Base-by-base conservation (phyloP, 2,113 vertebrate genomes). In the Catagonus wagneri region DNA sequence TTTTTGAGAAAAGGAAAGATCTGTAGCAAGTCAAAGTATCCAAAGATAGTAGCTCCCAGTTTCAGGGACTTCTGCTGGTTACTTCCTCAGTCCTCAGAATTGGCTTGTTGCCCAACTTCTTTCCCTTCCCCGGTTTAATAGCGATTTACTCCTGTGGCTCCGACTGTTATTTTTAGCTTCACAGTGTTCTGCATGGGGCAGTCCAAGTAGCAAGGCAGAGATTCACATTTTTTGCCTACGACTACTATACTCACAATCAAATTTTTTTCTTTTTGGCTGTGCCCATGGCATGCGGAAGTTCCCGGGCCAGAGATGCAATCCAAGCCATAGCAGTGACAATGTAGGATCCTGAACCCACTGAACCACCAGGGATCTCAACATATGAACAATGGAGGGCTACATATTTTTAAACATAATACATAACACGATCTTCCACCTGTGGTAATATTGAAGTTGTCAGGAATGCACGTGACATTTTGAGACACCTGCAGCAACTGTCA, bases 101-200 rank as follows among this genome's bases (percentile, higher is more conserved):
- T 44, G 20, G 16, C 52, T 32, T 10, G 2, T 25, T 79, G 10
- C 32, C 13, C 50, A 58, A 3, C 7, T 65, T 90, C 52, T 79
- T 54, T 39, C 68, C 27, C 14, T 36, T 36, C 36, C 25, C 22
- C 8, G 14, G 4, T 36, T 63, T 44, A 60, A 65, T 19, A 69
- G 34, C 3, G 17, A 25, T 79, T 76, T 65, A 23, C n/a, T 69
- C 50, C 32, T 27, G 3, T 86, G 69, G 12, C 76, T 90, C 32
- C 17, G 60, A 80, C 23, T 22, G 32, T 36, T 66, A 14, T 79
- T 87, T 87, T 54, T 44, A 63, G 68, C 29, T 44, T 66, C 36
- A n/a, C 39, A 1, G 1, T 29, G 14, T 22, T 16, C 52, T 19
- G 2, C n/a, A 20, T 1, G 1, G 60, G 1, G 0, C 39, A 27